Percentiles rank a stretch among this genome's conserved stretches.
Conservation (phyloP, 2,888 invertebrate species). For the Dicroscelio sp. region DNA sequence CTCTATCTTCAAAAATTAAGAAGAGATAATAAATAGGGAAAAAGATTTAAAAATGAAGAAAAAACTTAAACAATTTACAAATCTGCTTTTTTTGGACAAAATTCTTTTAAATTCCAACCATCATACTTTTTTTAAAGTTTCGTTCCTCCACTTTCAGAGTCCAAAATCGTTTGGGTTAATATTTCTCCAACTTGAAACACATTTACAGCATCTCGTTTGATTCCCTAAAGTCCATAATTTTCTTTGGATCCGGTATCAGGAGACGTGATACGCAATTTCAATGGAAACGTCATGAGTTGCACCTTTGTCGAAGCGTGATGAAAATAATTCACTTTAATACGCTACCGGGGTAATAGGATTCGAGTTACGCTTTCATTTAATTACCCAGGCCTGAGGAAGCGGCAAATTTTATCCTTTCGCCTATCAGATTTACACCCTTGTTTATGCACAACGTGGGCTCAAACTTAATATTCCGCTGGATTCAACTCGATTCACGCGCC, state of each 20-base stretch:
- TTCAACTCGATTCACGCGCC: conserved; percentile 28
- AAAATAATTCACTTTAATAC: conserved; percentile 73
- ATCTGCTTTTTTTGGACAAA: no score
- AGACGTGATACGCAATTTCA: conserved; percentile 18
- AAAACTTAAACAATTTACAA: no score
- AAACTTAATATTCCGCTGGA: conserved; percentile 46
- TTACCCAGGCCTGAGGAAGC: conserved; percentile 66
- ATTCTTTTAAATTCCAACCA: no score
- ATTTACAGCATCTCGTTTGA: neutral
- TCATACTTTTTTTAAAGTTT: no score
- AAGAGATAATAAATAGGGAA: no score
- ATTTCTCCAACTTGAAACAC: neutral
- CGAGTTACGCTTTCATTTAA: conserved; percentile 72
- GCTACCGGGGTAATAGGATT: conserved; percentile 59
- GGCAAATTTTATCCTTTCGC: conserved; percentile 65
- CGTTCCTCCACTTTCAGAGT: neutral
- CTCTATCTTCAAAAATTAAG: no score
- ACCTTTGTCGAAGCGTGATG: conserved; percentile 45
- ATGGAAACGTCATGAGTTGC: conserved; percentile 33
- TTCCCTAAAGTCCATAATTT: neutral
- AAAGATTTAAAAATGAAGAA: no score
- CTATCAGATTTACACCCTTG: conserved; percentile 61
- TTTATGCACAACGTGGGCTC: conserved; percentile 52
- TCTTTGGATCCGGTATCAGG: neutral
- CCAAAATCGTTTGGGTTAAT: neutral